A percentile compares a stretch with the other conserved stretches of the same genome.
These are phyloP conservation scores for Aspidapion aeneum DNA, from an alignment of 2,888 invertebrate species.

Conservation along the genomic window DNA sequence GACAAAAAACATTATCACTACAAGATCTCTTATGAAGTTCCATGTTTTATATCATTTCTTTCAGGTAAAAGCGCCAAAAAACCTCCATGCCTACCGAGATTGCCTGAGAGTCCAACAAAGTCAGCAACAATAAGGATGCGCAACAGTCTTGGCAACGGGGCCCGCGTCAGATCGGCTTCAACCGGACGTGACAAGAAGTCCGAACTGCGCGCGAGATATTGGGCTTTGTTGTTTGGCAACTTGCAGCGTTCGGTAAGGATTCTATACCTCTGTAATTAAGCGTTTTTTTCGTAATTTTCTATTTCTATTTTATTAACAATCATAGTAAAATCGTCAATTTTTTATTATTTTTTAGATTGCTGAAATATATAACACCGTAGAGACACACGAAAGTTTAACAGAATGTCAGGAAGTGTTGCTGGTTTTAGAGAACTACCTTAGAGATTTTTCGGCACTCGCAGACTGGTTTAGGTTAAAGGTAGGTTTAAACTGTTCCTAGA, in stretches of 20 bases:
- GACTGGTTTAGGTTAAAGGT: slow-evolving; percentile 79
- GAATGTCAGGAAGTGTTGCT: slow-evolving; percentile 96
- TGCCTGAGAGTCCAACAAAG: slow-evolving; percentile 33
- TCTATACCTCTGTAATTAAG: no score
- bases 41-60: slow-evolving; percentile 3
- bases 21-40: no score
- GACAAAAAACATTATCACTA: no score
- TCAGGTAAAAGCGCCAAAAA: slow-evolving; percentile 57
- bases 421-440: slow-evolving; percentile 89
- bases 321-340: no score
- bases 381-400: slow-evolving; percentile 87
- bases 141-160: slow-evolving; percentile 41
- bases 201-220: slow-evolving; percentile 87
- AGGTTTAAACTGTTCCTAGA: no score
- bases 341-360: slow-evolving; percentile 58
- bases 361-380: slow-evolving; percentile 94
- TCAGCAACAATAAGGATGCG: slow-evolving; percentile 9
- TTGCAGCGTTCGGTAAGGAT: slow-evolving; percentile 79
- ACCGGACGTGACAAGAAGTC: slow-evolving; percentile 84
- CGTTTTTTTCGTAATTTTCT: no score
- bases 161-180: slow-evolving; percentile 77
- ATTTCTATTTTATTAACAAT: no score
- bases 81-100: slow-evolving; percentile 58
- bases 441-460: slow-evolving; percentile 90
- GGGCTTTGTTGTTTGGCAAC: slow-evolving; percentile 94